Evolutionary conservation across 2,888 invertebrate genomes (phyloP).

Genomic region (Pterostichus madidus): DNA sequence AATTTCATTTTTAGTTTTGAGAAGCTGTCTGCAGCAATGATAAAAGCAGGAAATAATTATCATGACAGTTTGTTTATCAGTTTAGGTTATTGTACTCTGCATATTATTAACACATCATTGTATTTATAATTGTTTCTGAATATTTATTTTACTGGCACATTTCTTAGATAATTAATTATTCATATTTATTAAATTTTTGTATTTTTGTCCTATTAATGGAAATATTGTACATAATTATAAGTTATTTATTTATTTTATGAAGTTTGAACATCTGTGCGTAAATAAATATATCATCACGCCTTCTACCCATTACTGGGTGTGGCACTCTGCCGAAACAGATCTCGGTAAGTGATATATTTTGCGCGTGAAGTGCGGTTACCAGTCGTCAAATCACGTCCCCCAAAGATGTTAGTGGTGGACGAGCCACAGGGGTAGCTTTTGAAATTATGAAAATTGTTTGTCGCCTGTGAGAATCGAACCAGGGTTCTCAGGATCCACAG

Average conservation of each 20-base stretch:
- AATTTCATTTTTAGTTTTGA: too few relatives aligned
- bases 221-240: not conserved
- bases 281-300: too few relatives aligned
- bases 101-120: not conserved
- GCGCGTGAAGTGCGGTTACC: too few relatives aligned
- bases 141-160: constrained; percentile 12
- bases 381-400: too few relatives aligned
- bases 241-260: not conserved
- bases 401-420: too few relatives aligned
- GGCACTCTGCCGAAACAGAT: too few relatives aligned
- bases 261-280: not conserved
- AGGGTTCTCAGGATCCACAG: too few relatives aligned
- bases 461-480: too few relatives aligned
- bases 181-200: not conserved
- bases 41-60: constrained; percentile 45
- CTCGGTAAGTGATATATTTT: too few relatives aligned
- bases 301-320: too few relatives aligned
- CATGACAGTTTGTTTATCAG: constrained; percentile 42
- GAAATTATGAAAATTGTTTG: too few relatives aligned
- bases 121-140: constrained; percentile 10
- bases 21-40: not conserved
- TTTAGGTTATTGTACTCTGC: constrained; percentile 40
- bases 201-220: not conserved
- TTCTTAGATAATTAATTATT: constrained; percentile 7
- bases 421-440: too few relatives aligned